phyloP scores from a whole-genome alignment of 1,140 invertebrate species.

The Trachelipus rathkii region DNA sequence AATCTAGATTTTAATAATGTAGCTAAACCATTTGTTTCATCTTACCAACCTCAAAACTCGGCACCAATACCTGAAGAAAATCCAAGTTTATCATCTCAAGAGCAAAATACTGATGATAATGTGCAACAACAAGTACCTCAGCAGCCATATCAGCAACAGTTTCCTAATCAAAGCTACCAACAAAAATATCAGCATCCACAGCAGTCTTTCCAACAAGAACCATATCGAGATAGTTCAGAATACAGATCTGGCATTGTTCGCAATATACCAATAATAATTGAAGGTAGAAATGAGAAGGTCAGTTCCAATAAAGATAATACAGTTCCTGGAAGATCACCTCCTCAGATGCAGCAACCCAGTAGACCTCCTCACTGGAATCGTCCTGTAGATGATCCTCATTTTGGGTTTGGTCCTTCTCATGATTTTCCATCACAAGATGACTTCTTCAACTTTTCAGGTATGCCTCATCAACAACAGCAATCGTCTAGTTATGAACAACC shows the following conservation, averaged over 20 bases:
- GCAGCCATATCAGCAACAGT: conserved; percentile 43
- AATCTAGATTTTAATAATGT: conserved; percentile 37
- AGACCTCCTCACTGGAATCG: conserved; percentile 16
- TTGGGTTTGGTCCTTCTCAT: not conserved
- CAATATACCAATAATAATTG: conserved; percentile 81
- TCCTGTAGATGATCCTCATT: conserved; percentile 7
- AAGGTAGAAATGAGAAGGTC: conserved; percentile 71
- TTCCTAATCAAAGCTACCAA: conserved; percentile 44
- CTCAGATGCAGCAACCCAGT: conserved; percentile 23
- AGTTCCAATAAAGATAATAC: conserved; percentile 38
- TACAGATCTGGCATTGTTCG: conserved; percentile 55
- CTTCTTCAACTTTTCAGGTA: conserved; percentile 7
- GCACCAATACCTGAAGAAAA: not conserved
- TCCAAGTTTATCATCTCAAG: conserved; percentile 4
- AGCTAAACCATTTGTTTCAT: conserved; percentile 36
- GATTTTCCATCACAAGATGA: not conserved
- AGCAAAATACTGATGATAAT: conserved; percentile 16
- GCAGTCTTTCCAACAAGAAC: conserved; percentile 25
- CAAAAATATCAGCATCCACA: conserved; percentile 44
- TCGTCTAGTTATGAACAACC: not conserved
- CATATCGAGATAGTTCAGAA: conserved; percentile 25
- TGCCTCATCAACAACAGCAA: conserved; percentile 23
- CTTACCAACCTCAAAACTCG: conserved; percentile 20
- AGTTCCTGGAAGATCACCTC: conserved; percentile 46
- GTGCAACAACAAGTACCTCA: conserved; percentile 26